These are phyloP conservation scores for Thalpophila matura DNA, from an alignment of 2,888 invertebrate genomes.

Conservation along the genomic window DNA sequence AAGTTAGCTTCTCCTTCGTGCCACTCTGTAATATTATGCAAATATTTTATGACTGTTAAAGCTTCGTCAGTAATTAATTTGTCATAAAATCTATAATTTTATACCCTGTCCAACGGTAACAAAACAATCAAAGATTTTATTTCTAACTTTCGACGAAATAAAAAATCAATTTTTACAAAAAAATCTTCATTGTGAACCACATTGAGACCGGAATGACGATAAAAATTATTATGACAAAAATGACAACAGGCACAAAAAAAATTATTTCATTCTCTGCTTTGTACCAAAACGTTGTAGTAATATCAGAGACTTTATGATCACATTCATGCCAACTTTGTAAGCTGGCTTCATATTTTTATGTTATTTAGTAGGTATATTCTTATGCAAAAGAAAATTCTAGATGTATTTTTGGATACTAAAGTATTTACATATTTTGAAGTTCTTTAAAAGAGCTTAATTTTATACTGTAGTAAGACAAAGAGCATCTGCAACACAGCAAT, in stretches of 20 bases:
- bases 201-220: background rate
- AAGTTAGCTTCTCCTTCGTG: background rate
- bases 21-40: slow-evolving; percentile 6
- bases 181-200: background rate
- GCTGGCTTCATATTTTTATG: background rate
- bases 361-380: background rate
- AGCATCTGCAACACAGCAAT: background rate
- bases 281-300: background rate
- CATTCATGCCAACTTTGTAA: slow-evolving; percentile 13
- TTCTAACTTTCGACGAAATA: background rate
- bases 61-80: slow-evolving; percentile 19
- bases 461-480: background rate
- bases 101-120: background rate
- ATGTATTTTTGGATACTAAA: background rate
- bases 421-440: background rate
- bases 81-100: slow-evolving; percentile 3
- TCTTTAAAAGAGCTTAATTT: background rate
- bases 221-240: slow-evolving; percentile 9
- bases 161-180: slow-evolving; percentile 1
- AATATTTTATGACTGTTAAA: slow-evolving; percentile 7
- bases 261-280: background rate
- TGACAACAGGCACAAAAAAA: background rate
- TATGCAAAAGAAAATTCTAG: background rate
- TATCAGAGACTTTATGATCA: slow-evolving; percentile 1
- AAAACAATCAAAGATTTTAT: slow-evolving; percentile 8